Conservation (phyloP, 2,888 invertebrate genomes). For the Drosophila parthenogenetica region DNA sequence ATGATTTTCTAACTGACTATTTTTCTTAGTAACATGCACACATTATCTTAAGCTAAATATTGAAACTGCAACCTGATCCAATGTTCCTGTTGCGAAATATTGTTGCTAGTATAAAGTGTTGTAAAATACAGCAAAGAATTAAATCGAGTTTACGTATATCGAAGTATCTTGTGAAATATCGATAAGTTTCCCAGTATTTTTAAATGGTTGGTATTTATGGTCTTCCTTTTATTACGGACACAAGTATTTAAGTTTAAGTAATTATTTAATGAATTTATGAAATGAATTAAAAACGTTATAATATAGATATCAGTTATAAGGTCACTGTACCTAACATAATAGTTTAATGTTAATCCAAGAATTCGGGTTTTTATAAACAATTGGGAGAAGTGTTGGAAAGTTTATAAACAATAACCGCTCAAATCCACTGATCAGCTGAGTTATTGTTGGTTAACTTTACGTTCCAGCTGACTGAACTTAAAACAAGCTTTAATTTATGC, state of each 20-base stretch:
- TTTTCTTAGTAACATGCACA: background rate
- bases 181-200: background rate
- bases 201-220: too few relatives aligned
- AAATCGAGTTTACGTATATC: background rate
- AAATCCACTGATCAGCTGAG: constrained; percentile 34
- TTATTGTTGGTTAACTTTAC: constrained; percentile 3
- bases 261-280: too few relatives aligned
- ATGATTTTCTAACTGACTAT: constrained; percentile 42
- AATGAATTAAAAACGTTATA: too few relatives aligned
- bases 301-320: too few relatives aligned
- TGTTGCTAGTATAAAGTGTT: background rate
- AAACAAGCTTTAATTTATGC: too few relatives aligned
- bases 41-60: constrained; percentile 12
- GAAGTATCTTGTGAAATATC: background rate
- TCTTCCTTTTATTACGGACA: too few relatives aligned
- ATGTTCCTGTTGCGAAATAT: constrained; percentile 35
- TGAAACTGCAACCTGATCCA: constrained; percentile 19
- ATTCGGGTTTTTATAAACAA: too few relatives aligned
- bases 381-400: background rate
- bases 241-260: too few relatives aligned
- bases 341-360: too few relatives aligned
- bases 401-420: background rate
- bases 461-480: background rate
- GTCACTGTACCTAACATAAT: too few relatives aligned
- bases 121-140: too few relatives aligned